Percentiles rank a stretch among this genome's conserved stretches.
Conservation (phyloP, 1,140 invertebrate genomes). For the Bombus superbus region DNA sequence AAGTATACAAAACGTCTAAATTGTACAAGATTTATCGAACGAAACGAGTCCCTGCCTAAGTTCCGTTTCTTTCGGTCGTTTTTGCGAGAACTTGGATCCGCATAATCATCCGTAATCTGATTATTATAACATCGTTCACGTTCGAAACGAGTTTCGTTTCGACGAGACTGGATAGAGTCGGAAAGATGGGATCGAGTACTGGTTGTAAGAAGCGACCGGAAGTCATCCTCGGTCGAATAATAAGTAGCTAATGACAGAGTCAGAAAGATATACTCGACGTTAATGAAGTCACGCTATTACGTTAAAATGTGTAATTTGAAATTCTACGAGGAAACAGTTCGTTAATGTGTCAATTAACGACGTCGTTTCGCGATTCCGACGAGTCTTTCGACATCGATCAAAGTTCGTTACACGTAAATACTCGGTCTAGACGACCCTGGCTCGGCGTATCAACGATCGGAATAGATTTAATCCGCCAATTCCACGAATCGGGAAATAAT, state of each 20-base stretch:
- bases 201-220: too few relatives aligned
- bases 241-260: too few relatives aligned
- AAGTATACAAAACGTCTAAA: background rate
- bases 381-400: slow-evolving; percentile 22
- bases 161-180: background rate
- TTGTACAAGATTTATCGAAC: background rate
- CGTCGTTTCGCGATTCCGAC: background rate
- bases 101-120: background rate
- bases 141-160: background rate
- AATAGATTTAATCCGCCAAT: background rate
- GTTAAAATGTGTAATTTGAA: background rate
- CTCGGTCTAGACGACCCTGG: background rate
- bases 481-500: background rate
- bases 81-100: background rate
- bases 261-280: background rate
- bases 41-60: background rate
- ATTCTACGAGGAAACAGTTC: background rate
- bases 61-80: background rate
- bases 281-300: background rate
- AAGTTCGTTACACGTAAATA: slow-evolving; percentile 1
- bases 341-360: slow-evolving; percentile 19
- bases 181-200: too few relatives aligned
- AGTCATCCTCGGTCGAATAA: too few relatives aligned
- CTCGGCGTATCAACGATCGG: background rate
- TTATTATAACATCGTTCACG: background rate